Evolutionary conservation across 2,113 vertebrate species (phyloP), one percentile per base, ranked within the genome.

Genomic region (Ochotona princeps): DNA sequence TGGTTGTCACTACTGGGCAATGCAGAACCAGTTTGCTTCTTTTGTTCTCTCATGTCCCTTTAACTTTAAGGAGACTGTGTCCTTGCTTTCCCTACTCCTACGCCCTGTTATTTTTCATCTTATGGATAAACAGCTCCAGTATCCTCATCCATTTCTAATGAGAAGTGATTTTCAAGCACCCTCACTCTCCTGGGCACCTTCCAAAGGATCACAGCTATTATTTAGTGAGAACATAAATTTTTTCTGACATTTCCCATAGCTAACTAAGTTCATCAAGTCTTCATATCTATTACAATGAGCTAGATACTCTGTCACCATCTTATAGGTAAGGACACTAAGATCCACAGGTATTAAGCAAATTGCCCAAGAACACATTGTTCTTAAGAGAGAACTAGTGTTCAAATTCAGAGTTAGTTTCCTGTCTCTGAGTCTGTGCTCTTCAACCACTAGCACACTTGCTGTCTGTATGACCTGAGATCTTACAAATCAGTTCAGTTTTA

Each of bases 331-430:
- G 28, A 73, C 91, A 89, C 9, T 2, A 74, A 91, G 25, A 73
- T 75, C n/a, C 65, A 75, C 32, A 75, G 35, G 61, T 69, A 9
- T 89, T 83, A 76, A 92, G 76, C 67, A 83, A 87, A 14, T 89
- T 87, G 14, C 26, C 44, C 47, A 12, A 83, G 44, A 73, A 89
- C 44, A 86, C 15, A 70, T 1, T 57, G 10, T 30, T 65, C 80
- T 54, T 51, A 66, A 82, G 21, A 93, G 54, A 90, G 73, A 88
- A 61, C 8, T 23, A 67, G 67, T 7, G 8, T 66, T 49, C 69
- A 38, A 85, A 83, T 72, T 47, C 11, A 75, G 87, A 83, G 79
- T 95, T n/a, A 93, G 60, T 30, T 67, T 11, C 11, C 86, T 54
- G 4, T 30, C 49, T 89, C 26, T n/a, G 78, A 51, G 15, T 21